These are phyloP conservation scores for Frankliniella fusca DNA, from an alignment of 2,888 invertebrate genomes.

Conservation along the genomic window DNA sequence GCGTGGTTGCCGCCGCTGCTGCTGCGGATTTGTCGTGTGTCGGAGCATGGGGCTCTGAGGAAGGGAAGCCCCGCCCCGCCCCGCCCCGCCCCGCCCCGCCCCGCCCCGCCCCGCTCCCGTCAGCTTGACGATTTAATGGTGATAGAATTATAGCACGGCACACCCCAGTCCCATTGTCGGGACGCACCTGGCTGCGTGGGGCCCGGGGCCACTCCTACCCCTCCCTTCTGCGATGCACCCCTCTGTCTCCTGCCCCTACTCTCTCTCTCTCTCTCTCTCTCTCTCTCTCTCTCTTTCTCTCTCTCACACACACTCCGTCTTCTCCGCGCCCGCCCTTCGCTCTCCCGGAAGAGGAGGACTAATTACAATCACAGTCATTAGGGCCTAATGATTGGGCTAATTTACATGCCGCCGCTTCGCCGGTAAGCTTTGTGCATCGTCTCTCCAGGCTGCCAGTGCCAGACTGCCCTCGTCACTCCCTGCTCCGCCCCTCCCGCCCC, in stretches of 20 bases:
- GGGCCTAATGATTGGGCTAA: slow-evolving; percentile 20
- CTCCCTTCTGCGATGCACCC: too few relatives aligned
- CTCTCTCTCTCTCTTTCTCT: neutral
- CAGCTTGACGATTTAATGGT: too few relatives aligned
- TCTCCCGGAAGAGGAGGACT: neutral
- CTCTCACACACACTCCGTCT: neutral
- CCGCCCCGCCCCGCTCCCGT: too few relatives aligned
- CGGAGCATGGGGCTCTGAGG: too few relatives aligned
- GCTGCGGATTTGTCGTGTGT: too few relatives aligned
- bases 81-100: too few relatives aligned
- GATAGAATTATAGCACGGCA: too few relatives aligned
- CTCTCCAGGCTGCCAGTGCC: neutral
- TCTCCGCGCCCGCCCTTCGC: neutral
- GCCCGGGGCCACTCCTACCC: too few relatives aligned
- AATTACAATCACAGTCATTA: slow-evolving; percentile 23
- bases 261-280: neutral
- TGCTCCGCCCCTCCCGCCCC: neutral
- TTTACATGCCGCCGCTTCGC: slow-evolving; percentile 1
- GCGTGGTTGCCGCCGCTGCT: too few relatives aligned
- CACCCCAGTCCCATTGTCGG: too few relatives aligned
- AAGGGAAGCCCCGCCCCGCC: too few relatives aligned
- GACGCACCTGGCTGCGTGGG: too few relatives aligned
- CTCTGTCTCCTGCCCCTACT: neutral
- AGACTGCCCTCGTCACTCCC: neutral
- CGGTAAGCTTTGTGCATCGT: neutral